Percentiles rank a stretch among this genome's conserved stretches.
These are phyloP conservation scores for Masticophis lateralis DNA, from an alignment of 2,797 vertebrate genomes.

Conservation along the genomic window DNA sequence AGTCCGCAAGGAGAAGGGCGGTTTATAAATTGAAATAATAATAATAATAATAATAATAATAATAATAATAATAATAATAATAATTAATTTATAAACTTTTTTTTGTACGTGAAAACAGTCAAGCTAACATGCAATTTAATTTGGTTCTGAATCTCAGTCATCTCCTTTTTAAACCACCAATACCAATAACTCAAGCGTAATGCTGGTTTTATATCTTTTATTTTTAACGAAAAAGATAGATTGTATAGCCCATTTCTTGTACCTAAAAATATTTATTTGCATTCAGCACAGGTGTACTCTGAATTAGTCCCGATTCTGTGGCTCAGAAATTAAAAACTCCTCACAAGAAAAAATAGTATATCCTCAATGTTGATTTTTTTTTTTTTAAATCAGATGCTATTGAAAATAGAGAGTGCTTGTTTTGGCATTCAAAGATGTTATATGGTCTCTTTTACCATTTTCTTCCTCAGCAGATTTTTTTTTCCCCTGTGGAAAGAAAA, in stretches of 20 bases:
- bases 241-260: neutral
- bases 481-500: neutral
- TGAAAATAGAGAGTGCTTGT: neutral
- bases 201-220: neutral
- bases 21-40: no score
- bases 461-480: neutral
- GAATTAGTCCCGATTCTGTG: constrained; percentile 2
- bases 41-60: no score
- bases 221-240: neutral
- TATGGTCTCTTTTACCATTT: neutral
- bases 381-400: neutral
- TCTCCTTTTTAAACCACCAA: no score
- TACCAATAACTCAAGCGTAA: neutral
- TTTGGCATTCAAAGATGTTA: neutral
- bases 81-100: neutral
- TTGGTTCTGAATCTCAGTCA: neutral
- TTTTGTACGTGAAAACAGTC: neutral
- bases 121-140: neutral
- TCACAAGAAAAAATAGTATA: neutral
- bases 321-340: constrained; percentile 17
- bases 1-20: no score
- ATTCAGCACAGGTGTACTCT: neutral
- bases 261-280: neutral
- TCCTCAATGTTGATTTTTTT: neutral
- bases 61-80: no score